Conservation (phyloP, 2,888 invertebrate species). For the Meandrusa payeni region DNA sequence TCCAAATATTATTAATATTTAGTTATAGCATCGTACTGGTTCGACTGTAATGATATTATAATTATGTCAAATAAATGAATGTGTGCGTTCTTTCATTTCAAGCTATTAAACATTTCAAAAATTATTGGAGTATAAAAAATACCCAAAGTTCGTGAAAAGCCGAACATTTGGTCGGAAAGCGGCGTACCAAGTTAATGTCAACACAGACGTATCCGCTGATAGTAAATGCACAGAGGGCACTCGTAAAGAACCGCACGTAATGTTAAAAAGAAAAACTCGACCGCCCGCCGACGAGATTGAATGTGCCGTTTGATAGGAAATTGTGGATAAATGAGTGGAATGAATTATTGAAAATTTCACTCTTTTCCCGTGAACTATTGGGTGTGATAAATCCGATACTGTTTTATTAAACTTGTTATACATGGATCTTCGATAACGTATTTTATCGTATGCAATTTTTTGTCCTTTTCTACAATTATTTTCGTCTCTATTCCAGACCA, state of each 20-base stretch:
- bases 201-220: constrained; percentile 10
- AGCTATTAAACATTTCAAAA: no score
- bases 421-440: no score
- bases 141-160: no score
- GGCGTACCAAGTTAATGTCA: constrained; percentile 1
- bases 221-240: constrained; percentile 9
- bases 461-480: no score
- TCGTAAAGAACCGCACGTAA: constrained; percentile 21
- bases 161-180: constrained; percentile 6
- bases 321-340: constrained; percentile 39
- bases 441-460: no score
- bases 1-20: not conserved
- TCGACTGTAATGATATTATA: no score
- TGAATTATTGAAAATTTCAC: constrained; percentile 32
- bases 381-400: constrained; percentile 1
- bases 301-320: constrained; percentile 35
- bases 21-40: no score
- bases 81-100: no score
- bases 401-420: not conserved
- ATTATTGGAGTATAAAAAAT: no score
- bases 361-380: not conserved
- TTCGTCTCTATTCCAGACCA: no score
- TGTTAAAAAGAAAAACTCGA: constrained; percentile 24
- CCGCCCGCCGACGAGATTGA: constrained; percentile 23
- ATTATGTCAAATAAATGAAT: no score